Evolutionary conservation across 2,888 invertebrate genomes (phyloP).

Genomic region (Pyrochroa serraticornis): DNA sequence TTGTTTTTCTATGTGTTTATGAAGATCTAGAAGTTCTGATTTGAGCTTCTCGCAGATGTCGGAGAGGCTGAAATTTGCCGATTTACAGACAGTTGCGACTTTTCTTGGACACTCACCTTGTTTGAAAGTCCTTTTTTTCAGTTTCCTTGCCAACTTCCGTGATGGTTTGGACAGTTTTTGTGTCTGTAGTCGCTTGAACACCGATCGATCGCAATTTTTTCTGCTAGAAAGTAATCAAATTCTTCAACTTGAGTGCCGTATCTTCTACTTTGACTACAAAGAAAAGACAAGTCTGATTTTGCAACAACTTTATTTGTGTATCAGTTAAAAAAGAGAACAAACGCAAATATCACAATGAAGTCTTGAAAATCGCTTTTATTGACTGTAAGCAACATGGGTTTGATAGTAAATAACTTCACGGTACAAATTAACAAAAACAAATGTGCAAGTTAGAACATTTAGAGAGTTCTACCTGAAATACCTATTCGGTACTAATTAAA

Average conservation of each 20-base stretch:
- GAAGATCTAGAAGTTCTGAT: slow-evolving; percentile 51
- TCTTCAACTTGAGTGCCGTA: not conserved
- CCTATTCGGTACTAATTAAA: no score
- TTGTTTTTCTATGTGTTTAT: slow-evolving; percentile 51
- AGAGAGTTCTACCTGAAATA: no score
- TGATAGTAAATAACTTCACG: no score
- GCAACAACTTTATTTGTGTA: no score
- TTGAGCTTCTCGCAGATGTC: slow-evolving; percentile 54
- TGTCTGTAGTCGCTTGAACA: slow-evolving; percentile 45
- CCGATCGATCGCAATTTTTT: slow-evolving; percentile 44
- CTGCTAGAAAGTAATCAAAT: slow-evolving; percentile 36
- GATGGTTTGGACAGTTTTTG: slow-evolving; percentile 40
- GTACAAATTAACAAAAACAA: no score
- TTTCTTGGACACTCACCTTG: slow-evolving; percentile 38
- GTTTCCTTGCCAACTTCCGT: slow-evolving; percentile 36
- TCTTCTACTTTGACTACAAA: not conserved
- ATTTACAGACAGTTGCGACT: not conserved
- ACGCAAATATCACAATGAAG: no score
- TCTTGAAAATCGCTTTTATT: no score
- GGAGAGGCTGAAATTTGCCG: slow-evolving; percentile 45
- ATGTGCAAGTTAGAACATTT: no score
- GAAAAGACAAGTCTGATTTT: no score
- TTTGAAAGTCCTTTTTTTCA: slow-evolving; percentile 39
- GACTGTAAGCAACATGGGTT: no score
- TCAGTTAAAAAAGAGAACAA: no score